Base-by-base conservation (phyloP, 2,113 vertebrate genomes). In the Oncorhynchus keta region DNA sequence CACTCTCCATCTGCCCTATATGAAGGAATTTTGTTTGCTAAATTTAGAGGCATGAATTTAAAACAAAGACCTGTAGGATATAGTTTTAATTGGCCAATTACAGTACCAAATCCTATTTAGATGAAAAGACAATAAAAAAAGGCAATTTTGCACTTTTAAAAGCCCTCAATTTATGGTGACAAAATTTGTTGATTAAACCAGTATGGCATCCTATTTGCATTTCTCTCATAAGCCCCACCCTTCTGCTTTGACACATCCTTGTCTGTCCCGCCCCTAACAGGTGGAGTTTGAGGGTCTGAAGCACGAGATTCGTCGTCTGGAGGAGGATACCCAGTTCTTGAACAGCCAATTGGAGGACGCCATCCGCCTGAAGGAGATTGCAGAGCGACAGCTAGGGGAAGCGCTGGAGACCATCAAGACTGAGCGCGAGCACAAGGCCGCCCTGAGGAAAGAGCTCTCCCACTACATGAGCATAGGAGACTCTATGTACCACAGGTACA, bases 201-300 rank as follows among this genome's bases (percentile, higher is more conserved):
- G 7, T 62, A 35, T 68, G 64, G 24, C 22, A 28, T 66, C 11
- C 11, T 66, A 28, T 35, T 32, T 68, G 14, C 66, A 68, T 68
- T 30, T 32, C 26, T 28, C 3, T 26, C 66, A 62, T 45, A 45
- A 45, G 8, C 39, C 39, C 39, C 2, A 6, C 35, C 18, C 32
- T 14, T n/a, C 18, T n/a, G 3, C 14, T 69, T 45, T 69, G 26
- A 68, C 12, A 12, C 48, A 2, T 5, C 35, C 70, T 16, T n/a
- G 32, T 70, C 5, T 24, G 79, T 24, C 39, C 55, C 30, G n/a
- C 5, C n/a, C 59, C n/a, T 70, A 65, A 65, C 84, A 99, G 98
- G 97, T 99, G 89, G 98, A 99, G 87, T 99, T 99, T 76, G 98
- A 99, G 90, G 97, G 98, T 79, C 92, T 99, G 78, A 99, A 99